Percentiles rank a stretch among this genome's conserved stretches.
Conservation (phyloP, 2,113 vertebrate species). For the Atherinomorus stipes region DNA sequence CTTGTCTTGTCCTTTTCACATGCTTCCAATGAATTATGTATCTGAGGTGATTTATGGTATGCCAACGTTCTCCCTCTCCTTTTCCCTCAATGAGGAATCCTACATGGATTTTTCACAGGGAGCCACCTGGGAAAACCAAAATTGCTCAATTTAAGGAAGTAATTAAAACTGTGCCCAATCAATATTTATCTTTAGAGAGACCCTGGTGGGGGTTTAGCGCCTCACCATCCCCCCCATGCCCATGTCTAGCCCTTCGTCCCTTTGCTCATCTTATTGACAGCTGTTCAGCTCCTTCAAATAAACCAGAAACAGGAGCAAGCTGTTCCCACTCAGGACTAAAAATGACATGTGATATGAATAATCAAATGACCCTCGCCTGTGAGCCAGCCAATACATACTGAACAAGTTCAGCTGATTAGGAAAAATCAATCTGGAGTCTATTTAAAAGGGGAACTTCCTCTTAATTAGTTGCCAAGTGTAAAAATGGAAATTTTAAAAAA, state of each 20-base stretch:
- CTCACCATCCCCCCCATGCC: slow-evolving; percentile 52
- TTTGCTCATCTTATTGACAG: slow-evolving; percentile 71
- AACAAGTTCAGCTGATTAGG: slow-evolving; percentile 21
- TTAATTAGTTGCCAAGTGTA: slow-evolving; percentile 25
- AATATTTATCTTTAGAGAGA: slow-evolving; percentile 84
- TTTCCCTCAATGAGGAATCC: slow-evolving; percentile 69
- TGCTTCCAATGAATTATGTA: slow-evolving; percentile 87
- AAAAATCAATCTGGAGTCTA: slow-evolving; percentile 1
- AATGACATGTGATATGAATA: slow-evolving; percentile 66
- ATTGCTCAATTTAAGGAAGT: slow-evolving; percentile 87
- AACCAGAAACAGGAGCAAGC: slow-evolving; percentile 69
- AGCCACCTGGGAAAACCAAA: slow-evolving; percentile 83
- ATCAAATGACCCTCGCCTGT: slow-evolving; percentile 47
- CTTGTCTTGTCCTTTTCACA: slow-evolving; percentile 84
- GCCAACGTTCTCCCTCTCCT: slow-evolving; percentile 72
- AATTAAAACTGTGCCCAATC: slow-evolving; percentile 87
- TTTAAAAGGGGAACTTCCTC: slow-evolving; percentile 7
- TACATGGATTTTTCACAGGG: slow-evolving; percentile 76
- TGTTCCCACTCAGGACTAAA: slow-evolving; percentile 67
- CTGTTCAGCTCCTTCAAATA: slow-evolving; percentile 70
- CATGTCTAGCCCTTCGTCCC: slow-evolving; percentile 57
- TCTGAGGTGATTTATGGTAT: slow-evolving; percentile 85
- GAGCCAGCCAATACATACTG: slow-evolving; percentile 21
- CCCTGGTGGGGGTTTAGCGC: slow-evolving; percentile 70
- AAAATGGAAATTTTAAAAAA: slow-evolving; percentile 39